Evolutionary conservation across 2,888 invertebrate species (phyloP), one percentile per base, ranked within the genome.

Genomic region (Phaedon cochleariae): DNA sequence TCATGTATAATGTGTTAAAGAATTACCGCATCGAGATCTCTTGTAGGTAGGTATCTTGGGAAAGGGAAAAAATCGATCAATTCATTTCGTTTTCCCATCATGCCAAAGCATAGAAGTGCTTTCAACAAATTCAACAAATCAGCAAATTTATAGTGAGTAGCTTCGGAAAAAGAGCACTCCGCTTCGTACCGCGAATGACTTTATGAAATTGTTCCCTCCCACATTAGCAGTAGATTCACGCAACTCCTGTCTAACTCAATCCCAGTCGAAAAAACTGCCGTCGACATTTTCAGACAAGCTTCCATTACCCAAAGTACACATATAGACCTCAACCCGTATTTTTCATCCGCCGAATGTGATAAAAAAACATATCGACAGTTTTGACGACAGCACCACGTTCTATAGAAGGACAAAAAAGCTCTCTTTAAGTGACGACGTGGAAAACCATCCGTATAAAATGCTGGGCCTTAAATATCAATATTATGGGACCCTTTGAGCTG

Each of bases 381-480:
- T 55, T 22, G 55, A 21, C 57, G 26, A 57, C 29, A 9, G 57
- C 26, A 45, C 26, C 21, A n/a, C n/a, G 45, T 57, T 57, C 18
- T 18, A 45, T 4, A 9, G 3, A 26, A n/a, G 12, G 37, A 57
- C 22, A 26, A 57, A 57, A 57, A 57, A 26, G 46, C 45, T 15
- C 46, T 18, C n/a, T 18, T 46, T 22, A 46, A 57, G 26, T 18
- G 45, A 22, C 18, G 31, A 57, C 26, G 52, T 29, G 46, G 41
- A 55, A 37, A 55, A 55, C 37, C 15, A 22, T 4, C 20, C 5
- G n/a, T 17, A 22, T n/a, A 51, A 41, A 59, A 59, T 41, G 59
- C 21, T n/a, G 22, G 41, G 51, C 41, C 59, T 26, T 51, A 59
- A 59, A 59, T 59, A 59, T 59, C 59, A 49, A 59, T 59, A 21